Base-by-base conservation (phyloP, 2,113 vertebrate genomes). In the Opisthocomus hoazin region DNA sequence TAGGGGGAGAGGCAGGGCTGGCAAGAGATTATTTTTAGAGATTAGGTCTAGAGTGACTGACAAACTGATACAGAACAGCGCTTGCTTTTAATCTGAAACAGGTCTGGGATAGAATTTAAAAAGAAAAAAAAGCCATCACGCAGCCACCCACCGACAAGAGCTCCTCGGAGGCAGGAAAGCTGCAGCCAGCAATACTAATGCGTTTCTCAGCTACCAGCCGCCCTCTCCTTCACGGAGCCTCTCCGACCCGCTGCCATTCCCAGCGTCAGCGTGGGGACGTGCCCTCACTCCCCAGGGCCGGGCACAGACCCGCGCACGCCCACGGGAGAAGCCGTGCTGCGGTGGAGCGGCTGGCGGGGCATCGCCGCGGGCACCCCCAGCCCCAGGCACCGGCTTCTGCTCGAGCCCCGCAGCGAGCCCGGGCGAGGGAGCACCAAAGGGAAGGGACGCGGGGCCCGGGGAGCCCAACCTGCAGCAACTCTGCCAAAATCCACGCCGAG, bases 1-100 rank as follows among this genome's bases (percentile, higher is more conserved):
- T 13, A 94, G 84, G 92, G 70, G 36, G 84, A 90, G 77, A 84
- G 93, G 89, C 94, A 79, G 94, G 89, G 80, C 15, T 84, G 74
- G 86, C 74, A 64, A 71, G 60, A 94, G 97, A 97, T 95, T 94
- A 85, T 87, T 95, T 97, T 95, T 86, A 91, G 96, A 96, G 96
- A 97, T 84, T 77, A 81, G 68, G 58, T 34, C 87, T 86, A 8
- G 70, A 96, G 45, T 94, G 96, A 98, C 85, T 97, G 97, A 97
- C 97, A 97, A 96, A 95, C 60, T 15, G 89, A 94, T 87, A 88
- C 24, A 84, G 82, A 95, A 39, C 12, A 65, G 90, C 27, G 9
- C 63, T 19, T 45, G 90, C 34, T 86, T 96, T 95, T 92, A 97
- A 92, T 93, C 85, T 91, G 95, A 96, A 97, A 76, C 46, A 54